These are phyloP conservation scores for Proales similis DNA, from an alignment of 1,140 invertebrate genomes.

Conservation along the genomic window DNA sequence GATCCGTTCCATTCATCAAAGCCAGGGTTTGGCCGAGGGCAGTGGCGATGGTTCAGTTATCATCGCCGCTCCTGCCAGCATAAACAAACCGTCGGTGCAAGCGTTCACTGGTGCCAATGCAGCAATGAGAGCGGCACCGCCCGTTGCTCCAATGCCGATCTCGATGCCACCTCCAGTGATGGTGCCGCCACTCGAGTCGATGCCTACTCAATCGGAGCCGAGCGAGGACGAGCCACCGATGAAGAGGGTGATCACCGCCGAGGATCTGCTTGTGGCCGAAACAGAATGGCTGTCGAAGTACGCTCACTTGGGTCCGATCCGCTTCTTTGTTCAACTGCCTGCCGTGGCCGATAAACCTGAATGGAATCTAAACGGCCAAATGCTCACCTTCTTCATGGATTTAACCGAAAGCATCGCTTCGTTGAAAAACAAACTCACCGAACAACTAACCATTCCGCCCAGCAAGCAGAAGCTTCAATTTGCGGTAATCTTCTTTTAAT, in stretches of 20 bases:
- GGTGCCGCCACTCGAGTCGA: conserved; percentile 40
- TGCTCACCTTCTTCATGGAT: conserved; percentile 68
- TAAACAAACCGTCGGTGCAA: conserved; percentile 41
- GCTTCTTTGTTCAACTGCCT: conserved; percentile 71
- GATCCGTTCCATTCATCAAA: conserved; percentile 89
- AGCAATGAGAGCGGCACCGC: conserved; percentile 1
- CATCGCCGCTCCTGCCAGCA: conserved; percentile 41
- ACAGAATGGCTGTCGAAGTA: conserved; percentile 1
- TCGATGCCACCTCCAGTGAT: conserved; percentile 36
- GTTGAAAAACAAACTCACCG: conserved; percentile 80
- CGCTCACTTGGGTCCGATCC: conserved; percentile 60
- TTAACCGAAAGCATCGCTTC: conserved; percentile 62
- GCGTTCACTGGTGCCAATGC: background rate
- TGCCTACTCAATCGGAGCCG: conserved; percentile 40
- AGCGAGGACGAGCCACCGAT: conserved; percentile 72
- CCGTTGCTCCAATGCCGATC: conserved; percentile 37
- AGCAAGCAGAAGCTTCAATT: conserved; percentile 92
- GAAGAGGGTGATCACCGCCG: conserved; percentile 66
- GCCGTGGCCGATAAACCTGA: conserved; percentile 76
- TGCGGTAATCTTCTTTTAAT: conserved; percentile 61
- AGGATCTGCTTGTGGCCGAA: conserved; percentile 32
- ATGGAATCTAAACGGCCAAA: conserved; percentile 91
- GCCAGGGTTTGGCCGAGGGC: conserved; percentile 84
- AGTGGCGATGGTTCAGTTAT: conserved; percentile 60
- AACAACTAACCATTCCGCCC: conserved; percentile 81